Evolutionary conservation across 2,113 vertebrate genomes (phyloP).

Genomic region (Herpetotheres cachinnans): DNA sequence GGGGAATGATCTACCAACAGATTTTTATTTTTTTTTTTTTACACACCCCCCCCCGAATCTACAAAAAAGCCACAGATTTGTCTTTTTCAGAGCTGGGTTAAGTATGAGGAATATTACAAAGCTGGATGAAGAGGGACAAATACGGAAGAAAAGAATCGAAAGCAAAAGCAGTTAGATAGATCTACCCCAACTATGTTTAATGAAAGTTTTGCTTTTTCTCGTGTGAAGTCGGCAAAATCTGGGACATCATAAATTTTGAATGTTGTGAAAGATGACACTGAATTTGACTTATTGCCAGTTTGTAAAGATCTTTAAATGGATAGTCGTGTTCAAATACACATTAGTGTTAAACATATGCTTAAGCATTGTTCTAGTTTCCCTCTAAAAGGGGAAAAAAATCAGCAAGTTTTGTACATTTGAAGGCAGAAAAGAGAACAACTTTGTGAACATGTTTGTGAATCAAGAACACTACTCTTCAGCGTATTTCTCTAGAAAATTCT

Average conservation of each 20-base stretch:
- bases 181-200: too few species aligned
- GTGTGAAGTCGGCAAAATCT: not conserved
- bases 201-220: not conserved
- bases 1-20: not conserved
- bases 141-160: not conserved
- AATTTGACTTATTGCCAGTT: not conserved
- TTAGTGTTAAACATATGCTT: not conserved
- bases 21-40: not conserved
- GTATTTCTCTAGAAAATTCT: not conserved
- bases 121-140: not conserved
- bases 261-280: not conserved
- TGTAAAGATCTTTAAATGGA: not conserved
- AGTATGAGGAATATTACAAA: not conserved
- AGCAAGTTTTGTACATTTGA: not conserved
- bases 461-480: too few species aligned
- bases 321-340: not conserved
- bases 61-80: not conserved
- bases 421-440: not conserved
- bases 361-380: not conserved
- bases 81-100: not conserved
- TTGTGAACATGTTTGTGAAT: not conserved
- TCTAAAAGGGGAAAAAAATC: not conserved
- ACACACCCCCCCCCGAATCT: not conserved
- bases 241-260: not conserved
- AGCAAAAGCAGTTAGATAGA: not conserved